A percentile compares a stretch with the other conserved stretches of the same genome.
phyloP scores from a whole-genome alignment of 2,113 vertebrate genomes.

The Ailurus styani region DNA sequence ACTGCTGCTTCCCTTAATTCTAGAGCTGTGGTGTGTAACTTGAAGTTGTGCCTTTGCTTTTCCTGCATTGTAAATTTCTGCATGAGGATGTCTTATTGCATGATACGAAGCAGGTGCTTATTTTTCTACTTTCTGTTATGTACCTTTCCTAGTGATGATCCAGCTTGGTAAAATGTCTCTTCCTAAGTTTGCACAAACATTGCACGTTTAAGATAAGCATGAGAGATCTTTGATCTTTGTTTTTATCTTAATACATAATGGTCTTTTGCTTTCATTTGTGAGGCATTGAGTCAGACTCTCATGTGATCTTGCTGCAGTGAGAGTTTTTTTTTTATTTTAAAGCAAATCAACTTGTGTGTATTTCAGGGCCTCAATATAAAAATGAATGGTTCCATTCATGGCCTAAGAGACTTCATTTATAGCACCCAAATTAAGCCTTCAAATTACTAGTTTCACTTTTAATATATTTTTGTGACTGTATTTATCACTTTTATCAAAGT shows the following conservation, averaged over 20 bases:
- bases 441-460: slow-evolving; percentile 7
- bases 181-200: slow-evolving; percentile 20
- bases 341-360: slow-evolving; percentile 8
- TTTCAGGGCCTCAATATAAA: slow-evolving; percentile 3
- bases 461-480: background rate
- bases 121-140: background rate
- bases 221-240: background rate
- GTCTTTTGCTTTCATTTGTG: slow-evolving; percentile 42
- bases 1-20: background rate
- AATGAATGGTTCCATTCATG: slow-evolving; percentile 14
- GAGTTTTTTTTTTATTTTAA: slow-evolving; percentile 33
- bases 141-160: background rate
- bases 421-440: background rate
- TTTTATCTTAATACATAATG: slow-evolving; percentile 39
- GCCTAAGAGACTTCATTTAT: slow-evolving; percentile 1
- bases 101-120: background rate
- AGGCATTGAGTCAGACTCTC: slow-evolving; percentile 4
- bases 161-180: background rate
- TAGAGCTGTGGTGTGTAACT: background rate
- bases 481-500: slow-evolving; percentile 1
- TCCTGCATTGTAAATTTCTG: background rate
- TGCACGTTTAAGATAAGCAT: background rate
- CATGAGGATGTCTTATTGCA: background rate
- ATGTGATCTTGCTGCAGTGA: background rate
- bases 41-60: background rate